Conservation (phyloP, 2,797 vertebrate species). For the Orestias chungarensis region DNA sequence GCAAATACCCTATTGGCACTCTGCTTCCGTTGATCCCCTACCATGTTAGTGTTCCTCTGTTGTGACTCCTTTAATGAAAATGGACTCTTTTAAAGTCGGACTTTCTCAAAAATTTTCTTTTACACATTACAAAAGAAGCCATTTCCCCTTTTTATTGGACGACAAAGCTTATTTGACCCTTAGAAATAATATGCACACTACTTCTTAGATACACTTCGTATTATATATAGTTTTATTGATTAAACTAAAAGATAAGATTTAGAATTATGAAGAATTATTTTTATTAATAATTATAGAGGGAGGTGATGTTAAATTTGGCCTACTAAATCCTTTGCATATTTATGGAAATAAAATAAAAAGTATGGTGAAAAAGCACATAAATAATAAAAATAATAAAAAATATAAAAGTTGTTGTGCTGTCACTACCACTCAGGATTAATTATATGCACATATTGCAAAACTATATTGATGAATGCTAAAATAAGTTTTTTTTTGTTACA, state of each 20-base stretch:
- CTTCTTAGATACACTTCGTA: not conserved
- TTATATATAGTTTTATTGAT: not conserved
- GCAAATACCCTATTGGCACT: slow-evolving; percentile 80
- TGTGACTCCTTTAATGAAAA: not conserved
- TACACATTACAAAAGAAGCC: not conserved
- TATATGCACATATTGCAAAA: too few species aligned
- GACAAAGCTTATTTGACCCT: not conserved
- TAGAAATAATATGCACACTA: not conserved
- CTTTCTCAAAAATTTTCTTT: not conserved
- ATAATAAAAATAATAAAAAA: too few species aligned
- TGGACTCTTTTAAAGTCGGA: not conserved
- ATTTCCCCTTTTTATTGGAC: not conserved
- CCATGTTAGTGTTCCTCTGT: slow-evolving; percentile 74
- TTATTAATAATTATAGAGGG: too few species aligned
- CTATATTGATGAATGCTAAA: too few species aligned
- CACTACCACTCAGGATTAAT: too few species aligned
- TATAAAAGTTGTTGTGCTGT: too few species aligned
- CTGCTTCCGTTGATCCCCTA: slow-evolving; percentile 81
- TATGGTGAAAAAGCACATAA: too few species aligned
- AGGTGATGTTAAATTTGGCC: too few species aligned
- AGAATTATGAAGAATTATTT: not conserved
- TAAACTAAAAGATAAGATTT: not conserved
- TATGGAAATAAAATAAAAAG: too few species aligned
- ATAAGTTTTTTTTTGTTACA: too few species aligned
- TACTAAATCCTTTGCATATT: too few species aligned